Percentiles rank a stretch among this genome's conserved stretches.
Conservation (phyloP, 2,888 invertebrate genomes). For the Polyommatus icarus region DNA sequence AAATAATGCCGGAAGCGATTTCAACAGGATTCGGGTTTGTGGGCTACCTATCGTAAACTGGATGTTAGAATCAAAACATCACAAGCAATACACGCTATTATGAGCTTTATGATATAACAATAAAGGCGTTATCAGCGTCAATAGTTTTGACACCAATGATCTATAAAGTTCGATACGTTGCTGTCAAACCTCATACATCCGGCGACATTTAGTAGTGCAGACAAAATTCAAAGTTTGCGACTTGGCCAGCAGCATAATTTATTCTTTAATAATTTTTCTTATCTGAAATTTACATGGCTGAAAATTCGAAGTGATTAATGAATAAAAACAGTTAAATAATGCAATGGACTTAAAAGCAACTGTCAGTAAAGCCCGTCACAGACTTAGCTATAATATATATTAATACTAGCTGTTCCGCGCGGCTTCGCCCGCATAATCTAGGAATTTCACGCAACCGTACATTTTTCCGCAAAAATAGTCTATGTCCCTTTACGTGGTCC, state of each 20-base stretch:
- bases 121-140: conserved; percentile 18
- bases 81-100: conserved; percentile 17
- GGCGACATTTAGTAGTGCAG: neutral
- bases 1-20: conserved; percentile 53
- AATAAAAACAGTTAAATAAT: neutral
- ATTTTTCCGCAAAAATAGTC: too few species aligned
- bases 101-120: neutral
- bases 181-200: neutral
- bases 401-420: too few species aligned
- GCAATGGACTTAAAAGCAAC: neutral
- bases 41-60: conserved; percentile 52
- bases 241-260: neutral
- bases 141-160: conserved; percentile 42
- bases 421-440: too few species aligned
- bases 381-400: too few species aligned
- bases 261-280: neutral
- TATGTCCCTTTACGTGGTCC: too few species aligned
- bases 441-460: too few species aligned
- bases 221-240: neutral
- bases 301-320: neutral
- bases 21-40: conserved; percentile 63
- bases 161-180: conserved; percentile 37
- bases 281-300: neutral
- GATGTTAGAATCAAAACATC: conserved; percentile 23
- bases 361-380: too few species aligned